Percentiles rank a stretch among this genome's conserved stretches.
Evolutionary conservation across 2,113 vertebrate species (phyloP).

Genomic region (Cochlearius cochlearius): DNA sequence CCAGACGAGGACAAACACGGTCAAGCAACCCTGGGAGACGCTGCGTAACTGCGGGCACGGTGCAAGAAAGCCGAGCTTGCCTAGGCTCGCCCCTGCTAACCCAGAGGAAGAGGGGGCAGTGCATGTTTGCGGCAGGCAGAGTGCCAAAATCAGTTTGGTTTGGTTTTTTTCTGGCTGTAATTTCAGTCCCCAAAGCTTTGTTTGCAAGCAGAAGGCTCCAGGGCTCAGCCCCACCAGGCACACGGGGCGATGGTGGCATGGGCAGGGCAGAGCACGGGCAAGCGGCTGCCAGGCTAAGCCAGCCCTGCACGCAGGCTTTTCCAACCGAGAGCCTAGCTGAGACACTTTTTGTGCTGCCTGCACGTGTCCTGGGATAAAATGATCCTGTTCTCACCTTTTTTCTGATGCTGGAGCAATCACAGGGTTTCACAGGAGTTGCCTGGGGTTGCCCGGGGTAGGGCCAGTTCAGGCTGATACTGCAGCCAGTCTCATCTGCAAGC

Average conservation of each 20-base stretch:
- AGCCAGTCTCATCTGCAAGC: background rate
- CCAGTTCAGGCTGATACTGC: background rate
- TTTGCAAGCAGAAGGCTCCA: background rate
- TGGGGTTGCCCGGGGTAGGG: background rate
- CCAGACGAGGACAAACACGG: background rate
- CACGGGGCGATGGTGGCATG: background rate
- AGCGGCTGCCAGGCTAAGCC: background rate
- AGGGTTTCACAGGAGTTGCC: background rate
- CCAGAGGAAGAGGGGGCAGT: background rate
- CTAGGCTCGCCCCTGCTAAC: background rate
- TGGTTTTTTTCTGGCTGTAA: no score
- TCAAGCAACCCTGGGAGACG: background rate
- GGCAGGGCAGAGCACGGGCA: background rate
- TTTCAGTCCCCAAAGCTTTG: background rate
- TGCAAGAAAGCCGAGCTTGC: background rate
- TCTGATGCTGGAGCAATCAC: background rate
- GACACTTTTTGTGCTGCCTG: background rate
- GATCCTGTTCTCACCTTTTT: background rate
- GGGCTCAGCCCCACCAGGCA: background rate
- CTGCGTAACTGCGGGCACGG: accelerated
- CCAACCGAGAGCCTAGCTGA: background rate
- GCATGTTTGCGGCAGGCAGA: background rate
- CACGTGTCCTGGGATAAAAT: background rate
- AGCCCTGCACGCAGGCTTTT: background rate
- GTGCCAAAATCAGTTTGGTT: background rate